These are phyloP conservation scores for Drosophila pseudotalamancana DNA, from an alignment of 2,888 invertebrate species.

Conservation along the genomic window DNA sequence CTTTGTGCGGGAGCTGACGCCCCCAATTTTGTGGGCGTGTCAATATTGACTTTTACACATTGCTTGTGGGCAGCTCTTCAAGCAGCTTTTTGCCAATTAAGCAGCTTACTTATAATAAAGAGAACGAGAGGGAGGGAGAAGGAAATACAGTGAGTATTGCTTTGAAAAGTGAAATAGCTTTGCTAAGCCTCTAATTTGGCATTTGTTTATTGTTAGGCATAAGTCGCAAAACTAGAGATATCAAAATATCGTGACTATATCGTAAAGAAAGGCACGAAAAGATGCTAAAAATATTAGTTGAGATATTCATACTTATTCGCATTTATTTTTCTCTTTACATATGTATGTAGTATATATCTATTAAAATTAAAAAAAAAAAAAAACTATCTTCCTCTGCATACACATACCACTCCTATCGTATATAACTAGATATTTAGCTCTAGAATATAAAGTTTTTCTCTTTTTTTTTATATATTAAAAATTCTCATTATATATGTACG, in stretches of 20 bases:
- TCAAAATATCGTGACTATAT: too few species aligned
- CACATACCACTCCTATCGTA: too few species aligned
- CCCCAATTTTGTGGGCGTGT: slow-evolving; percentile 52
- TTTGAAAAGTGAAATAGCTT: slow-evolving; percentile 54
- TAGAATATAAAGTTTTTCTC: not conserved
- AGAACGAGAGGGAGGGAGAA: not conserved
- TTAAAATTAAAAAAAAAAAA: too few species aligned
- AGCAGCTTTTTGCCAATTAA: slow-evolving; percentile 73
- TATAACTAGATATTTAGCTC: too few species aligned
- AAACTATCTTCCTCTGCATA: too few species aligned
- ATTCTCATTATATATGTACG: not conserved
- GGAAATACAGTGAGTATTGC: slow-evolving; percentile 14
- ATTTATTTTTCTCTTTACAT: too few species aligned
- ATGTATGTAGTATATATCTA: too few species aligned
- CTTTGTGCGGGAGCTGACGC: slow-evolving; percentile 11
- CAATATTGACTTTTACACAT: slow-evolving; percentile 57
- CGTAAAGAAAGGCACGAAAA: too few species aligned
- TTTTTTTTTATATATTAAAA: not conserved
- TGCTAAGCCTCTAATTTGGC: slow-evolving; percentile 47
- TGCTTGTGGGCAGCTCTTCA: slow-evolving; percentile 38
- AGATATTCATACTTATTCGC: too few species aligned
- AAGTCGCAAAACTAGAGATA: slow-evolving; percentile 1
- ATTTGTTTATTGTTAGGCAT: slow-evolving; percentile 41
- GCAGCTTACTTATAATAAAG: slow-evolving; percentile 38
- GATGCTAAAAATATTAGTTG: too few species aligned